Evolutionary conservation across 2,888 invertebrate species (phyloP).

Genomic region (Acheta domesticus): DNA sequence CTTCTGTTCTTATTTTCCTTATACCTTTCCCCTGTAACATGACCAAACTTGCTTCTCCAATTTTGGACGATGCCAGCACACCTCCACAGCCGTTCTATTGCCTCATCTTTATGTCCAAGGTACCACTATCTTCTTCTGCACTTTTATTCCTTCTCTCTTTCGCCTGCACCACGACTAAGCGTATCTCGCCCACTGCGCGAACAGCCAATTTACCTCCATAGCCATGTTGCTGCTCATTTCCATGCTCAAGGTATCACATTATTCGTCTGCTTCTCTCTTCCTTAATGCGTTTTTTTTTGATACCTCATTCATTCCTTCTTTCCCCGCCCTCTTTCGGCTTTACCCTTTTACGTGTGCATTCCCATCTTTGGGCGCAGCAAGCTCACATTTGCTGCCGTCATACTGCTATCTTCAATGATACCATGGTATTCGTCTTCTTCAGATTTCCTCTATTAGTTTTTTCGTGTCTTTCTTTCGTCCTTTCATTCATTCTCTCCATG

Average conservation of each 20-base stretch:
- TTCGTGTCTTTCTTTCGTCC: no score
- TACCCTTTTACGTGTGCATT: no score
- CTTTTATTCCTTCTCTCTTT: background rate
- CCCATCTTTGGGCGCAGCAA: no score
- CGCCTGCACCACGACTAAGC: conserved; percentile 67
- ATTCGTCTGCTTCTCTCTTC: background rate
- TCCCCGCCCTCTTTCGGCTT: conserved; percentile 61
- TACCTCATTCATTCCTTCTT: no score
- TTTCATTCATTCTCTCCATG: no score
- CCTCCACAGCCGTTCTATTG: conserved; percentile 77
- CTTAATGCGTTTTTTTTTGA: no score
- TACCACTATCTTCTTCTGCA: conserved; percentile 41
- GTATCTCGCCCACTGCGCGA: conserved; percentile 75
- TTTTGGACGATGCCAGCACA: conserved; percentile 81
- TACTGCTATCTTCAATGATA: no score
- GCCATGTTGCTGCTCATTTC: conserved; percentile 80
- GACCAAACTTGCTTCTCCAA: conserved; percentile 64
- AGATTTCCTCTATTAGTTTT: no score
- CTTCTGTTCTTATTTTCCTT: background rate
- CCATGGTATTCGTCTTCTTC: no score
- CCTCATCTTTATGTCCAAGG: conserved; percentile 86
- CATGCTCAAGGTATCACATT: conserved; percentile 66
- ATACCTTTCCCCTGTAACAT: background rate
- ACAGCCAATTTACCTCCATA: conserved; percentile 84
- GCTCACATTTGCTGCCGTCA: no score